These are phyloP conservation scores for Cydia amplana DNA, from an alignment of 1,140 invertebrate species.

Conservation along the genomic window DNA sequence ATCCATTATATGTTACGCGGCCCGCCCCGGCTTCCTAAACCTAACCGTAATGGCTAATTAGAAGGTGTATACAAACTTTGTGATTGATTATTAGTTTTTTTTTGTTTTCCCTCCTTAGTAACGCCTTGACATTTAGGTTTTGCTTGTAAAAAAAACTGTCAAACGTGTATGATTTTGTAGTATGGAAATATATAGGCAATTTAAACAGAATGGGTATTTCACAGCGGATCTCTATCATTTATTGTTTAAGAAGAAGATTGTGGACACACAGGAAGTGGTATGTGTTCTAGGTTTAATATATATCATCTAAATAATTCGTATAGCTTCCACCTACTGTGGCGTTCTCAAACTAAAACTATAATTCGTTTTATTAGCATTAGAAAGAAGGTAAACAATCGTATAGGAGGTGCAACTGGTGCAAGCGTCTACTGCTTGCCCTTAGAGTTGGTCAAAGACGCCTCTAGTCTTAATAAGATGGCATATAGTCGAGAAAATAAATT, in stretches of 20 bases:
- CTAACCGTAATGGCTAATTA: too few species aligned
- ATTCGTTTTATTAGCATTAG: too few species aligned
- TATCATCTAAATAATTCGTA: neutral
- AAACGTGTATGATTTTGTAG: constrained; percentile 29
- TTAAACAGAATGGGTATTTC: constrained; percentile 74
- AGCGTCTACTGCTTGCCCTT: too few species aligned
- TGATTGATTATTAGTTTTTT: constrained; percentile 8
- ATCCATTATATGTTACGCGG: too few species aligned
- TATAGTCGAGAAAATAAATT: too few species aligned
- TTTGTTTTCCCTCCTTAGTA: constrained; percentile 32
- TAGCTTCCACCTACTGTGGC: neutral
- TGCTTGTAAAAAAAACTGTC: constrained; percentile 41
- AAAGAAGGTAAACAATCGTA: too few species aligned
- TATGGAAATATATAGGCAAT: constrained; percentile 70
- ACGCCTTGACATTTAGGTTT: constrained; percentile 32
- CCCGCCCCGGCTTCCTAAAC: too few species aligned
- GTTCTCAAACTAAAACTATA: neutral
- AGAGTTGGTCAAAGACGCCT: too few species aligned
- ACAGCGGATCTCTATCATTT: constrained; percentile 67
- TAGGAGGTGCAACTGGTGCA: too few species aligned
- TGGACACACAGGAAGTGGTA: constrained; percentile 54
- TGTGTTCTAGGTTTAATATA: neutral
- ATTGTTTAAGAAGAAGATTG: constrained; percentile 58
- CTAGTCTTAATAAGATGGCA: too few species aligned
- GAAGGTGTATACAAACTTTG: too few species aligned